Evolutionary conservation across 1,140 invertebrate species (phyloP).

Genomic region (Paracyclopina nana): DNA sequence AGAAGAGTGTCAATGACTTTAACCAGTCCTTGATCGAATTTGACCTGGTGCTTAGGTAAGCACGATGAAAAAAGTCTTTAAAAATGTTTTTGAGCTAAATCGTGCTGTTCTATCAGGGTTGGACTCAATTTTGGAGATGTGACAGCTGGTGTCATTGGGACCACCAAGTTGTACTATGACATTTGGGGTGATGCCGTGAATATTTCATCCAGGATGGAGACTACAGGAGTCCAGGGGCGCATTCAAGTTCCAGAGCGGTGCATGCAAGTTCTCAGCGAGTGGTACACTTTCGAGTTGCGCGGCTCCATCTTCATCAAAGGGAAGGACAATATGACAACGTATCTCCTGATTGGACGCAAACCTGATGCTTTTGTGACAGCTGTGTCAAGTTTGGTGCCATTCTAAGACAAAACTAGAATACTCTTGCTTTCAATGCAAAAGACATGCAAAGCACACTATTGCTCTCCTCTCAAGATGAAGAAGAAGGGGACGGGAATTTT

Average conservation of each 20-base stretch:
- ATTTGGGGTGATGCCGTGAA: slow-evolving; percentile 98
- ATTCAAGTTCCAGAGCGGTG: slow-evolving; percentile 66
- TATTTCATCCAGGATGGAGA: slow-evolving; percentile 88
- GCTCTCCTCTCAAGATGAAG: too few relatives aligned
- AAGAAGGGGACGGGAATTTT: too few relatives aligned
- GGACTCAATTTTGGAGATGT: slow-evolving; percentile 55
- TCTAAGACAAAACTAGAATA: too few relatives aligned
- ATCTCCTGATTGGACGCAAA: slow-evolving; percentile 31
- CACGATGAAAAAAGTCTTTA: slow-evolving; percentile 32
- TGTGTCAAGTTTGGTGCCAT: too few relatives aligned
- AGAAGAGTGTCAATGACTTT: slow-evolving; percentile 62
- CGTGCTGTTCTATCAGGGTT: slow-evolving; percentile 22
- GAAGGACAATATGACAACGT: slow-evolving; percentile 82
- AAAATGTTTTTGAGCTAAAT: slow-evolving; percentile 34
- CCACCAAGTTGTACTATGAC: slow-evolving; percentile 85
- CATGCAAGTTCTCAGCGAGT: slow-evolving; percentile 37
- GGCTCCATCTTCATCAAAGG: slow-evolving; percentile 83
- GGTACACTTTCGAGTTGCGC: slow-evolving; percentile 54
- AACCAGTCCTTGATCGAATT: slow-evolving; percentile 71
- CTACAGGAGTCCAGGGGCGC: slow-evolving; percentile 57
- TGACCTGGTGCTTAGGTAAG: slow-evolving; percentile 75
- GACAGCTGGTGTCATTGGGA: slow-evolving; percentile 86
- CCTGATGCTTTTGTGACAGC: too few relatives aligned
- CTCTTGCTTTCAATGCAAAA: too few relatives aligned
- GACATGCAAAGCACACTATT: too few relatives aligned